Base-by-base conservation (phyloP, 2,888 invertebrate genomes). In the Netelia melanura region DNA sequence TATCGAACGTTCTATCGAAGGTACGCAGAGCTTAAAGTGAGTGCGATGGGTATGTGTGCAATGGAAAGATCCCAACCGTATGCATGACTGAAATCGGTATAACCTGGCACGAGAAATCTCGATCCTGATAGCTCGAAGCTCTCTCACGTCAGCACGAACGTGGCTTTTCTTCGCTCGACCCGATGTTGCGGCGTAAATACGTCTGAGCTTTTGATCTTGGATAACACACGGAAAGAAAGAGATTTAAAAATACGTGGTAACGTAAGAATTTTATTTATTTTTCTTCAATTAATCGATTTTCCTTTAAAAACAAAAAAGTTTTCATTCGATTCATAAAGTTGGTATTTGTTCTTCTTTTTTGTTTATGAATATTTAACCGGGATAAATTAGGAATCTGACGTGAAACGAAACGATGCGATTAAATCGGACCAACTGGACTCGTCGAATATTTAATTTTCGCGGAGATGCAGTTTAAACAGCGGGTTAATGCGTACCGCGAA, bases 71-170 rank as follows among this genome's bases (percentile, higher is more conserved):
- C 77, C 30, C 78, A 72, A 78, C 54, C 78, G 62, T 38, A 14
- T 64, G 43, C 17, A 70, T 23, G 52, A 17, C 54, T 64, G 74
- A 48, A 62, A 79, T 64, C 61, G 72, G 72, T 76, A 21, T 17
- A 43, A 78, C 74, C 74, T 74, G 83, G 74, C 65, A 82, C 77
- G 82, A 72, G 68, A 21, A 64, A 54, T 64, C 58, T 64, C 71
- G 71, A 62, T 67, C 72, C 61, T 67, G 67, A 67, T 67, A 82
- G 71, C 72, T 67, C 14, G 17, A 48, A 78, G 72, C 48, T 61
- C 17, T 58, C 67, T 58, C 67, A 52, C 67, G 77, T 68, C 72
- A 74, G 79, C 83, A 83, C 75, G 79, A 58, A 62, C 78, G 67
- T 75, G 71, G 62, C 83, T 80, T 75, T 83, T 58, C 62, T 38